A percentile compares a stretch with the other conserved stretches of the same genome.
phyloP scores from a whole-genome alignment of 2,888 invertebrate species.

The Frankliniella fusca region DNA sequence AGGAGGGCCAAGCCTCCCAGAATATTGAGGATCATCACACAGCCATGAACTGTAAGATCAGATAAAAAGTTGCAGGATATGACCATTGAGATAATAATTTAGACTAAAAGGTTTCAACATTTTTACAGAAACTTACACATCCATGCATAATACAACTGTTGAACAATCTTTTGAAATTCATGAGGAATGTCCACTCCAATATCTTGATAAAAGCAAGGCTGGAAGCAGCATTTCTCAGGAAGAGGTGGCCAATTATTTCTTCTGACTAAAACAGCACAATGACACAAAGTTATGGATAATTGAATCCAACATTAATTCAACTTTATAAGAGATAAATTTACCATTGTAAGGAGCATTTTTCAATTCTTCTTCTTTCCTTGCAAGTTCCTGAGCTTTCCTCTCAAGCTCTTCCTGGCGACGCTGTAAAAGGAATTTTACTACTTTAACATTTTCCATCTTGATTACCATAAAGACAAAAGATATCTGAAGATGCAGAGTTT shows the following conservation, averaged over 20 bases:
- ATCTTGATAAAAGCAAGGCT: constrained; percentile 99
- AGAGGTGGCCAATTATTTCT: constrained; percentile 98
- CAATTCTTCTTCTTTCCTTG: constrained; percentile 83
- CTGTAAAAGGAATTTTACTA: constrained; percentile 48
- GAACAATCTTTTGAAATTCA: constrained; percentile 95
- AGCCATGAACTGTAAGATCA: constrained; percentile 74
- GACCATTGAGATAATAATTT: neutral
- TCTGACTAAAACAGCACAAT: constrained; percentile 51
- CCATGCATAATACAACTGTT: constrained; percentile 93
- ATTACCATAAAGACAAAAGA: constrained; percentile 33
- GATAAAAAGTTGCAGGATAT: constrained; percentile 28
- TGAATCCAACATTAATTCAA: neutral
- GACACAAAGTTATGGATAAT: constrained; percentile 3
- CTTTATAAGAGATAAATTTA: constrained; percentile 40
- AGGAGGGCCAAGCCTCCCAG: constrained; percentile 78
- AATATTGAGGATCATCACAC: constrained; percentile 79
- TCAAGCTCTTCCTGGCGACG: constrained; percentile 85
- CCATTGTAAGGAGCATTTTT: constrained; percentile 53
- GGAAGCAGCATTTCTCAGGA: constrained; percentile 85
- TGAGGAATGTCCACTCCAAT: constrained; percentile 97
- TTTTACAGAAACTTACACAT: constrained; percentile 71
- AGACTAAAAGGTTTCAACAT: constrained; percentile 9
- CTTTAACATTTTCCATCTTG: too few relatives aligned
- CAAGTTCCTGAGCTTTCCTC: constrained; percentile 83
- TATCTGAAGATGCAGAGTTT: constrained; percentile 34